A percentile compares a stretch with the other conserved stretches of the same genome.
phyloP scores from a whole-genome alignment of 2,797 vertebrate genomes.

The Peromyscus nudipes region DNA sequence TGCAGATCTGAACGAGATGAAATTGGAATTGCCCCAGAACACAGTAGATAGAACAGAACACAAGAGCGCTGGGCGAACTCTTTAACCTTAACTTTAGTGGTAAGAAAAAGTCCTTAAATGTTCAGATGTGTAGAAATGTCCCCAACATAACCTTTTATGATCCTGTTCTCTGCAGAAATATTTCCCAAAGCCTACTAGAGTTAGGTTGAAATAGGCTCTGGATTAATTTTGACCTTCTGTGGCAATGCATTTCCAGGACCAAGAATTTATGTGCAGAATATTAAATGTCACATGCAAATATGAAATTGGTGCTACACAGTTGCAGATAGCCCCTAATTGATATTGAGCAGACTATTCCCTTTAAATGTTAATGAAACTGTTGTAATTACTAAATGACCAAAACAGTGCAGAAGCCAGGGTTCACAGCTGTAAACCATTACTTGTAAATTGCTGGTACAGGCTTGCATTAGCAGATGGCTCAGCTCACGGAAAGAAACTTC shows the following conservation, averaged over 20 bases:
- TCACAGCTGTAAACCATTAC: conserved; percentile 89
- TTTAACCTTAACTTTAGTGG: conserved; percentile 79
- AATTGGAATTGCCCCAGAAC: conserved; percentile 68
- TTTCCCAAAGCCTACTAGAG: conserved; percentile 81
- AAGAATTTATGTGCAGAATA: conserved; percentile 87
- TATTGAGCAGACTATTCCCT: conserved; percentile 88
- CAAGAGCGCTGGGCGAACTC: conserved; percentile 59
- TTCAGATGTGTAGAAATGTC: conserved; percentile 67
- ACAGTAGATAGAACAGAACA: conserved; percentile 52
- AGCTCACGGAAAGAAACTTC: conserved; percentile 82
- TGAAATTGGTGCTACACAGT: conserved; percentile 85
- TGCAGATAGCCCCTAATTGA: conserved; percentile 87
- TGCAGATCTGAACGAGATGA: conserved; percentile 75
- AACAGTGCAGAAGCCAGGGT: conserved; percentile 87
- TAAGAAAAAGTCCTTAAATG: conserved; percentile 75
- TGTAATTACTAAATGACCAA: conserved; percentile 91
- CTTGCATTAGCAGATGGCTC: conserved; percentile 84
- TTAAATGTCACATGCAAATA: conserved; percentile 92
- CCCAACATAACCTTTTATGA: conserved; percentile 78
- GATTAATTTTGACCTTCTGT: conserved; percentile 87
- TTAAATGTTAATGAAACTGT: conserved; percentile 92
- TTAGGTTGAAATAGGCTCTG: conserved; percentile 81
- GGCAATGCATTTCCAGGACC: conserved; percentile 86
- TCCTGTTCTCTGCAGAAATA: conserved; percentile 73
- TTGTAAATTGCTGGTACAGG: conserved; percentile 87